These are phyloP conservation scores for Ips typographus DNA, from an alignment of 1,140 invertebrate genomes.

Conservation along the genomic window DNA sequence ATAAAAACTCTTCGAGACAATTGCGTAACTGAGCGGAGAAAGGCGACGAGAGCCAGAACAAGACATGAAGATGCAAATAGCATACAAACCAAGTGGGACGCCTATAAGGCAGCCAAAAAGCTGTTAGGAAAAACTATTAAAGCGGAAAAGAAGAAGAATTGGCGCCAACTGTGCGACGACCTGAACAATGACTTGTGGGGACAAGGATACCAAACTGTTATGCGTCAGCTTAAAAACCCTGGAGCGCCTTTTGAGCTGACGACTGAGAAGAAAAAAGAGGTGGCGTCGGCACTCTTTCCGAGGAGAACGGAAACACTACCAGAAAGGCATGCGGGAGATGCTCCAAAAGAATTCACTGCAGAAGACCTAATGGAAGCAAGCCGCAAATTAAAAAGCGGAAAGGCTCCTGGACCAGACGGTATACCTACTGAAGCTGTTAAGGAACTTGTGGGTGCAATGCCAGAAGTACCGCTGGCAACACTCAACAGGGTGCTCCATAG, in stretches of 20 bases:
- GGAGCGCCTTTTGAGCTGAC: neutral
- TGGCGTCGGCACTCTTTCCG: neutral
- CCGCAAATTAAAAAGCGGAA: constrained; percentile 36
- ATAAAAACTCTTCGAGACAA: neutral
- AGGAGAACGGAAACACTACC: neutral
- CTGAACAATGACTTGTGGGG: constrained; percentile 21
- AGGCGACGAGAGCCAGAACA: too few species aligned
- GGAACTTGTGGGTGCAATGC: too few species aligned
- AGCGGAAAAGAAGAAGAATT: neutral
- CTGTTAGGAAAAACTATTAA: neutral
- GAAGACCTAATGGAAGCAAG: too few species aligned
- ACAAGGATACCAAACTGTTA: constrained; percentile 10
- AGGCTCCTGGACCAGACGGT: constrained; percentile 47
- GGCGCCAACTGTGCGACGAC: neutral
- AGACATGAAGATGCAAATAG: too few species aligned
- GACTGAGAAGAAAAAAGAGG: neutral
- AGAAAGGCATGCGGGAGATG: too few species aligned
- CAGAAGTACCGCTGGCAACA: too few species aligned
- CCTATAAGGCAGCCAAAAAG: constrained; percentile 5
- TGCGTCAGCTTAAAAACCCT: neutral
- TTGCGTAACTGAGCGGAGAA: too few species aligned
- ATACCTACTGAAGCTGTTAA: constrained; percentile 21
- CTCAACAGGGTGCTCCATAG: neutral
- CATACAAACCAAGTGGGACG: neutral
- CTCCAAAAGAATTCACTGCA: too few species aligned